Evolutionary conservation across 2,797 vertebrate genomes (phyloP).

Genomic region (Danio albolineatus): DNA sequence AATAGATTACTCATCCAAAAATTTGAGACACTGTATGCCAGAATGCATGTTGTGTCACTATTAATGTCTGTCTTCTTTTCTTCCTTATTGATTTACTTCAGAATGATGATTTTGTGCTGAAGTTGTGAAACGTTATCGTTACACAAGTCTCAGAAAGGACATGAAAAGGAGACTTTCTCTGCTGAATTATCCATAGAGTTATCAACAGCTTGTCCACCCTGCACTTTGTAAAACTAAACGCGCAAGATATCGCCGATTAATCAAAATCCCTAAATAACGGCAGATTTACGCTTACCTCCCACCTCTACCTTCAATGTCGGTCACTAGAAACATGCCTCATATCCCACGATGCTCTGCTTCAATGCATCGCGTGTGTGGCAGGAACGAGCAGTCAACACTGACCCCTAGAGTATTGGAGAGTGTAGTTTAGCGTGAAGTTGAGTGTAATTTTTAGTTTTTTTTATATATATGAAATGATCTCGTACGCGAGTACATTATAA

Average conservation of each 20-base stretch:
- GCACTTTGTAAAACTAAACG: background rate
- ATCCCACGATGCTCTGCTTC: conserved; percentile 9
- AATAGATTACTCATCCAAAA: background rate
- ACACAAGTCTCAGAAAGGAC: background rate
- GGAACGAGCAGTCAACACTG: background rate
- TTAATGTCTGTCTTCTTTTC: background rate
- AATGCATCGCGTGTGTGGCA: background rate
- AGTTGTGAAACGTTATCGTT: background rate
- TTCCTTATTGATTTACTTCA: background rate
- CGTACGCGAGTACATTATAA: too few species aligned
- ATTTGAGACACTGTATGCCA: background rate
- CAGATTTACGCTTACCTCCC: background rate
- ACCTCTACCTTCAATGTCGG: conserved; percentile 34
- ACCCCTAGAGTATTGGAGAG: conserved; percentile 12
- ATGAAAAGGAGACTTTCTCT: too few species aligned
- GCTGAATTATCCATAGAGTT: too few species aligned
- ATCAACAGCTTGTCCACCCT: background rate
- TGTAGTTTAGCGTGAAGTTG: background rate
- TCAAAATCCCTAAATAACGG: background rate
- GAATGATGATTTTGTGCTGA: background rate
- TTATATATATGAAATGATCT: too few species aligned
- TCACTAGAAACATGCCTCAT: conserved; percentile 23
- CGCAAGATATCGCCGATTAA: background rate
- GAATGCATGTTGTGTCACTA: background rate
- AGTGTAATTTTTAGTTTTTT: too few species aligned